Base-by-base conservation (phyloP, 2,113 vertebrate genomes). In the Bothrops jararaca region DNA sequence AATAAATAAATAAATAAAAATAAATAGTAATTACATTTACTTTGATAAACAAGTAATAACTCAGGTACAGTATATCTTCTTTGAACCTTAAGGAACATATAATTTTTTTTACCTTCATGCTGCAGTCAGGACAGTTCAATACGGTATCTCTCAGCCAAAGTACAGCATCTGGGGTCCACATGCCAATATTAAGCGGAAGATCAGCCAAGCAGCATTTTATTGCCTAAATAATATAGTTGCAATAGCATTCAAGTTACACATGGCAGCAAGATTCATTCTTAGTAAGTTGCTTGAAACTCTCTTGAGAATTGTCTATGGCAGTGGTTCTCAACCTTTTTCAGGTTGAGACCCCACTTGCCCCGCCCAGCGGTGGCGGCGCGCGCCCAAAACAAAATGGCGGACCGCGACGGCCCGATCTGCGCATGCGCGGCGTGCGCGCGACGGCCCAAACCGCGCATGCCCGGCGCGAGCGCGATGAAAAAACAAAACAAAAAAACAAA, bases 81-180 rank as follows among this genome's bases (percentile, higher is more conserved):
- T 1, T 2, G 3, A 53, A 94, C 91, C 88, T 94, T 87, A 93
- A 52, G 26, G 42, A 45, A 90, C 11, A 45, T 0, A 39, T 26
- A 58, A 34, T 23, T 13, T 56, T 56, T 92, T 89, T 95, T 96
- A 99, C 99, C 98, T 98, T 99, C 96, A 99, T 98, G 97, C 97
- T 98, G 94, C 98, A 99, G 94, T 98, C 97, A 1, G 97, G 94
- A 94, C 97, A 97, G 89, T 96, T 98, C 90, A 98, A 92, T 58
- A 99, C 96, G 26, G 97, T 96, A 92, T 98, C 97, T 97, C 98
- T 98, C 85, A 99, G 94, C 97, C 98, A 98, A 92, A 97, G 95
- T 29, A 99, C 97, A 29, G 98, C 98, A 93, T 99, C 98, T 85
- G 98, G 98, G 86, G 98, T 98, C 99, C 98, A 99, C 95, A 98